Base-by-base conservation (phyloP, 2,797 vertebrate species). In the Furcifer pardalis region DNA sequence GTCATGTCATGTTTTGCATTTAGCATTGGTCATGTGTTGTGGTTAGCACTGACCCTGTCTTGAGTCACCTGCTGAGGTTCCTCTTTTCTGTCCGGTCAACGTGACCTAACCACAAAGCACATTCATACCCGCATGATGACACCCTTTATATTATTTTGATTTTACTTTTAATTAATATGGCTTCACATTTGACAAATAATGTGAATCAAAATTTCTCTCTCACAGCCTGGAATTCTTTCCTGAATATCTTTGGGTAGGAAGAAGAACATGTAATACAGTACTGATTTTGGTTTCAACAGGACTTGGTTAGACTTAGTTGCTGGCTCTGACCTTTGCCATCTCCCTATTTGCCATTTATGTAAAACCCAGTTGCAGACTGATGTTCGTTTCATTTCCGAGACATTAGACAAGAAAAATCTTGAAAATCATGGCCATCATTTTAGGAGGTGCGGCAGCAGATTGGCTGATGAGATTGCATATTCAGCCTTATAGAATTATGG, bases 401-500 rank as follows among this genome's bases (percentile, higher is more conserved):
- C 0, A 0, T 79, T 86, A 5, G 2, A 60, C 86, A 49, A 73
- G 52, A 90, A 85, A 88, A 86, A 89, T n/a, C 13, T 30, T 77
- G 77, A 84, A 89, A 92, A 93, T 74, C 84, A 10, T 3, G 7
- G 66, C 87, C 0, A 0, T 83, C 72, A 27, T 81, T 92, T 92
- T 82, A 92, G 86, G 87, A 90, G 87, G 68, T 87, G 79, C 66
- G 84, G 84, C 82, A 82, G 74, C 82, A 66, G 59, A 72, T 44
- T 60, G 7, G 81, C 76, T 68, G 68, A 88, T 85, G 76, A 93
- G 90, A 78, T 88, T 92, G 82, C 84, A 92, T 90, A 84, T 91
- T 95, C 7, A 10, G 91, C 87, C 91, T 88, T 93, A 87, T 93
- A 92, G 91, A 92, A 85, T 93, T 94, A 94, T 68, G 5, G 87